These are phyloP conservation scores for Apogon hyalosoma DNA, from an alignment of 2,797 vertebrate species.

Conservation along the genomic window DNA sequence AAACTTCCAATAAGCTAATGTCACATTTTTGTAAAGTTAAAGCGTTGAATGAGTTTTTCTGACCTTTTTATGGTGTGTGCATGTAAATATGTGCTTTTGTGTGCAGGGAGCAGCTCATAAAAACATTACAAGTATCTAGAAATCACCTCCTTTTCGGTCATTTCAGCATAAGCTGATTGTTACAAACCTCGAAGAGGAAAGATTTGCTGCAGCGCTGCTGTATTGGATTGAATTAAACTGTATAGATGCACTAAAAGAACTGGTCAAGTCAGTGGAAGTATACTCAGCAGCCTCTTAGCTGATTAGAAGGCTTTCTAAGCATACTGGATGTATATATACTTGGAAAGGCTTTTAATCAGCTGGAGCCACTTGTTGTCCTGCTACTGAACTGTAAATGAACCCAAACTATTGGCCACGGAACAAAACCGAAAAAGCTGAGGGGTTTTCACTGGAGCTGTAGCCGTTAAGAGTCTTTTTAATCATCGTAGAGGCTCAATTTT, in stretches of 20 bases:
- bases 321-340: constrained; percentile 14
- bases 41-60: too few relatives aligned
- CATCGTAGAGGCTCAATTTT: constrained; percentile 27
- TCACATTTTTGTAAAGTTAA: too few relatives aligned
- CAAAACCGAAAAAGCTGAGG: constrained; percentile 25
- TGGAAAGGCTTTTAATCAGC: constrained; percentile 41
- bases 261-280: constrained; percentile 7
- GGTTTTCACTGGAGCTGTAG: constrained; percentile 16
- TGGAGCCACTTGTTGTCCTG: neutral
- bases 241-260: constrained; percentile 10
- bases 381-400: constrained; percentile 57
- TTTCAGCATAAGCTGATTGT: neutral
- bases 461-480: constrained; percentile 37
- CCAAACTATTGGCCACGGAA: constrained; percentile 26
- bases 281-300: constrained; percentile 32
- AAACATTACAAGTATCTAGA: too few relatives aligned
- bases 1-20: too few relatives aligned
- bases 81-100: too few relatives aligned
- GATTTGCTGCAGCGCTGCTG: neutral
- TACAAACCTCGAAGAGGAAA: neutral
- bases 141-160: too few relatives aligned
- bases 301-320: constrained; percentile 25
- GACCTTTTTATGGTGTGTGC: too few relatives aligned
- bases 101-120: too few relatives aligned
- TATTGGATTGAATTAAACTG: neutral